phyloP scores from a whole-genome alignment of 1,140 invertebrate genomes.

The Idris sp. region DNA sequence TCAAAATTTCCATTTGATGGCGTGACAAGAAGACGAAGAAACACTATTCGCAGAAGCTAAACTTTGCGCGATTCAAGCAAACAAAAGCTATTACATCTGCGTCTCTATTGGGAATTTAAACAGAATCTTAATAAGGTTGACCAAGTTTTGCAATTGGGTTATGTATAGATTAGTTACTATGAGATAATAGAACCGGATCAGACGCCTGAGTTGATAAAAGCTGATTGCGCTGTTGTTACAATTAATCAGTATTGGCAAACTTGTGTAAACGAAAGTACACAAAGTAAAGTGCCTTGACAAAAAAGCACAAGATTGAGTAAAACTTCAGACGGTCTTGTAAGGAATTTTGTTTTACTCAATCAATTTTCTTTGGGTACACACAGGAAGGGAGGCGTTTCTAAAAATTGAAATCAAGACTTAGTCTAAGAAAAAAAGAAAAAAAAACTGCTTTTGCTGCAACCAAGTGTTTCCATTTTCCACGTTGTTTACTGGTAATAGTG shows the following conservation, averaged over 20 bases:
- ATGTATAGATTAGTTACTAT: conserved; percentile 36
- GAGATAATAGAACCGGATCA: conserved; percentile 25
- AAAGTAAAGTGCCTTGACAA: conserved; percentile 15
- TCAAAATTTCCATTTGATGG: conserved; percentile 30
- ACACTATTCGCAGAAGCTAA: conserved; percentile 8
- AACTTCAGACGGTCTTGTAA: neutral
- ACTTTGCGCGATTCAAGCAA: conserved; percentile 34
- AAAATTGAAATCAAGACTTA: conserved; percentile 20
- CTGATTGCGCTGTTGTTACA: conserved; percentile 24
- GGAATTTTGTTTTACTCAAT: conserved; percentile 16
- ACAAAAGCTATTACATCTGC: conserved; percentile 43
- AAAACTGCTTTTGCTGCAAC: conserved; percentile 2
- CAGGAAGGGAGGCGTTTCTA: conserved; percentile 3
- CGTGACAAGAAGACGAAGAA: conserved; percentile 36
- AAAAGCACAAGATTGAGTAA: no score
- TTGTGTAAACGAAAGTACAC: conserved; percentile 8
- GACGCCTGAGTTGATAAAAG: conserved; percentile 11
- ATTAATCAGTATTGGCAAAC: conserved; percentile 18
- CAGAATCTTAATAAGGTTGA: conserved; percentile 50
- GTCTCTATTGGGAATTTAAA: conserved; percentile 43
- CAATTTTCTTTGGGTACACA: conserved; percentile 7
- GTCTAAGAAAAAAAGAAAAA: conserved; percentile 1
- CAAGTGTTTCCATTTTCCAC: conserved; percentile 53
- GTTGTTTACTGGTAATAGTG: conserved; percentile 64
- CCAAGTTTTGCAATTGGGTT: conserved; percentile 43